Conservation (phyloP, 92 coral and sea anemone genomes). For the Epizoanthus illoricatus region DNA sequence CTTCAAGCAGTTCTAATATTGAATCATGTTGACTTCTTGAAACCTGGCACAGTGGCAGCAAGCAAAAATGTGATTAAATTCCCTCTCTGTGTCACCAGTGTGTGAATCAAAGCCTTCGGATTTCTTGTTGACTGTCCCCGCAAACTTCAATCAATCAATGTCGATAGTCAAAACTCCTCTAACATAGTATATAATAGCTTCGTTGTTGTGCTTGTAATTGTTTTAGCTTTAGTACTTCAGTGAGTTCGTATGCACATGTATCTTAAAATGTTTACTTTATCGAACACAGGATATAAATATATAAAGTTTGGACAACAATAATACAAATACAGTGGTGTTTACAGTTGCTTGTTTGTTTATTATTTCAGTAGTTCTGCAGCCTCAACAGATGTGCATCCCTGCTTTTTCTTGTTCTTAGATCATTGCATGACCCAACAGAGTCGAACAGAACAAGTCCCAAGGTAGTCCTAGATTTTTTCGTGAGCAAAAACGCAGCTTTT, state of each 20-base stretch:
- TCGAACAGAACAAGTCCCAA: neutral
- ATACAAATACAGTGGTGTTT: neutral
- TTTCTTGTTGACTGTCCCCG: too few relatives aligned
- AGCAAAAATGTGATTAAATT: too few relatives aligned
- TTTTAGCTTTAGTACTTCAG: neutral
- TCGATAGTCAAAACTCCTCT: neutral
- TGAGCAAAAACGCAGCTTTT: neutral
- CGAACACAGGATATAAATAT: neutral
- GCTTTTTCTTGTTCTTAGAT: neutral
- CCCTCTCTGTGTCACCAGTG: too few relatives aligned
- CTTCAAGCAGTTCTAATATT: too few relatives aligned
- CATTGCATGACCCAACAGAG: neutral
- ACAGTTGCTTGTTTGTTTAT: neutral
- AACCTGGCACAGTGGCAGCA: too few relatives aligned
- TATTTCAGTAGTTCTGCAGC: neutral
- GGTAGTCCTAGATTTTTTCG: neutral
- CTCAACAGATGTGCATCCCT: neutral
- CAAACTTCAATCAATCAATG: neutral
- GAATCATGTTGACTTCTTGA: too few relatives aligned
- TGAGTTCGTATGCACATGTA: neutral
- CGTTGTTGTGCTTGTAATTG: neutral
- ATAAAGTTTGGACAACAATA: too few relatives aligned
- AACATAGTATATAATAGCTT: neutral
- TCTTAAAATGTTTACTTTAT: neutral
- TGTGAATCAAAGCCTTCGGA: too few relatives aligned